Conservation (phyloP, 2,797 vertebrate species). For the Esox masquinongy region DNA sequence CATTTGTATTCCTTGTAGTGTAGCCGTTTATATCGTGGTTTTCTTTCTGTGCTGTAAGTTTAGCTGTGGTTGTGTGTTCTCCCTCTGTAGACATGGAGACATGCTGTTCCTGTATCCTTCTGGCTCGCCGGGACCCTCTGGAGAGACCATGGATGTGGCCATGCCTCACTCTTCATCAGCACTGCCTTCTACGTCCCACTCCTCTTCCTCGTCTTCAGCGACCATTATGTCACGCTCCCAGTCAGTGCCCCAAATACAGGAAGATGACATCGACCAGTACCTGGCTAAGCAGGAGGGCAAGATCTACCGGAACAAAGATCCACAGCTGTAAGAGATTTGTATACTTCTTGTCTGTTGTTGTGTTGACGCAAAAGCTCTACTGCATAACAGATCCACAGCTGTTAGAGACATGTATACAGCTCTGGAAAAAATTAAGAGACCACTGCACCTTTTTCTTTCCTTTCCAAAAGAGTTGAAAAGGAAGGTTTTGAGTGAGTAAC, state of each 20-base stretch:
- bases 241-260: constrained; percentile 82
- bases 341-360: not conserved
- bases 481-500: too few species aligned
- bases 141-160: constrained; percentile 92
- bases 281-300: constrained; percentile 95
- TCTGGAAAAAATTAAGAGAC: too few species aligned
- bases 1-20: not conserved
- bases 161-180: constrained; percentile 71
- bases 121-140: constrained; percentile 80
- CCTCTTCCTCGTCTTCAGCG: constrained; percentile 52
- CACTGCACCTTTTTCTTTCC: too few species aligned
- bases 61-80: not conserved
- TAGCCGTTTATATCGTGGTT: too few species aligned
- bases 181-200: constrained; percentile 58
- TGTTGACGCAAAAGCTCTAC: too few species aligned
- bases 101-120: constrained; percentile 92
- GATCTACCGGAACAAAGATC: constrained; percentile 91
- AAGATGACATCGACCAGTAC: constrained; percentile 95
- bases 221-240: constrained; percentile 72
- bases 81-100: constrained; percentile 86
- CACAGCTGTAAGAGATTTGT: constrained; percentile 75
- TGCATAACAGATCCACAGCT: not conserved
- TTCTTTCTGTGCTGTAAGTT: too few species aligned
- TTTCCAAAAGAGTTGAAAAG: too few species aligned
- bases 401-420: too few species aligned